These are phyloP conservation scores for Probosciger aterrimus DNA, from an alignment of 2,113 vertebrate genomes.

Conservation along the genomic window DNA sequence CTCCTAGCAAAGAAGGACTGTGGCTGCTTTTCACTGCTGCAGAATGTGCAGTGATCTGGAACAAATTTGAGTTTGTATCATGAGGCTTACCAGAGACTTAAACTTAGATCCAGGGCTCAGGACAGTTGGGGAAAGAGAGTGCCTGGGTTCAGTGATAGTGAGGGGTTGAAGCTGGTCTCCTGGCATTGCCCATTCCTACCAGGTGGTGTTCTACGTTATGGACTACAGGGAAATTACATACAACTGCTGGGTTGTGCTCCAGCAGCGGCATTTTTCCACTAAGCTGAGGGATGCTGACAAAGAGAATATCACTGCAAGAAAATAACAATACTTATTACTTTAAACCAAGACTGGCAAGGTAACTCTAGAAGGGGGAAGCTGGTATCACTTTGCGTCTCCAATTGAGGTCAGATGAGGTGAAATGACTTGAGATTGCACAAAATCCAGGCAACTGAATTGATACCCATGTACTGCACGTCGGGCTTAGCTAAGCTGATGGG, in stretches of 20 bases:
- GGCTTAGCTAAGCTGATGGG: neutral
- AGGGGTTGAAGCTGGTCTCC: neutral
- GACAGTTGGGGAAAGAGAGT: neutral
- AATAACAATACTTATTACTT: neutral
- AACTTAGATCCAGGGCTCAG: neutral
- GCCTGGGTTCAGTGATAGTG: neutral
- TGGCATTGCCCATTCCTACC: neutral
- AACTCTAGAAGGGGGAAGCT: neutral
- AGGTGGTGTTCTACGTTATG: neutral
- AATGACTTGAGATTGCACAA: neutral
- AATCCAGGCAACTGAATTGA: neutral
- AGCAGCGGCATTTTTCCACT: neutral
- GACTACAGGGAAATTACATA: neutral
- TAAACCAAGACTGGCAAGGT: neutral
- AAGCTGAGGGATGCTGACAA: neutral
- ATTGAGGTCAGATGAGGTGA: neutral
- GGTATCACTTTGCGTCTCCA: neutral
- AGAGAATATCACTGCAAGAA: neutral
- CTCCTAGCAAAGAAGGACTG: neutral
- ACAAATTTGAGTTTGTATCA: neutral
- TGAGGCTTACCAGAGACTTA: neutral
- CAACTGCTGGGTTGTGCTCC: neutral
- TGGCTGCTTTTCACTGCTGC: neutral
- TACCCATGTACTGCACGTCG: neutral
- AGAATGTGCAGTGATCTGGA: neutral